Conservation (phyloP, 2,888 invertebrate genomes). For the Napeogenes inachia region DNA sequence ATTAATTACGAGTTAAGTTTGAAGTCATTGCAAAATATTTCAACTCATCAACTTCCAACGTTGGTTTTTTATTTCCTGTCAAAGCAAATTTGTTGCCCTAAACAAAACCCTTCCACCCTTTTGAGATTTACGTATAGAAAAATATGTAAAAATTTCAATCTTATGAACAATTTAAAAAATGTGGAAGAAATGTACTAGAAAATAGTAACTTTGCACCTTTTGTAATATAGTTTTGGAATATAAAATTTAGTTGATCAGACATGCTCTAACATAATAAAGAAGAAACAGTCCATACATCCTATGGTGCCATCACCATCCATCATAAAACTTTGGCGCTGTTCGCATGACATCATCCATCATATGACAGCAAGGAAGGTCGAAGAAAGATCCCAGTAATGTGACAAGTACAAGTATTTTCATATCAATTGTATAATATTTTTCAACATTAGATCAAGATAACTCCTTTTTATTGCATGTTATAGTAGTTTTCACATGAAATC, state of each 20-base stretch:
- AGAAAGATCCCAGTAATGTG: constrained; percentile 17
- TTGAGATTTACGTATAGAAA: too few relatives aligned
- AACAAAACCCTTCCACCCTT: not conserved
- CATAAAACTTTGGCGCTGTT: constrained; percentile 29
- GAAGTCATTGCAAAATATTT: too few relatives aligned
- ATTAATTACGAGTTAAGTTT: too few relatives aligned
- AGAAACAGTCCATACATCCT: not conserved
- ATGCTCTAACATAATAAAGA: constrained; percentile 8
- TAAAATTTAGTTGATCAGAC: not conserved
- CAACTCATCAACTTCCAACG: not conserved
- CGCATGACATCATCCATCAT: constrained; percentile 28
- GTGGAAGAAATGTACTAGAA: too few relatives aligned
- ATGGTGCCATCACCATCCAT: constrained; percentile 26
- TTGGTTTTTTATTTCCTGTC: not conserved
- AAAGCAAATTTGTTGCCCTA: not conserved
- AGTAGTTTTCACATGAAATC: too few relatives aligned
- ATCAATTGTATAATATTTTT: constrained; percentile 3
- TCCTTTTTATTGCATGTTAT: not conserved
- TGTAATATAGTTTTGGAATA: too few relatives aligned
- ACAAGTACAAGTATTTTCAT: constrained; percentile 6
- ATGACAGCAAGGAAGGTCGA: constrained; percentile 10
- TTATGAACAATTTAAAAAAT: too few relatives aligned
- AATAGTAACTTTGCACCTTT: too few relatives aligned
- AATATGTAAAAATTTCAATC: too few relatives aligned
- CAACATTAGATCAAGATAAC: not conserved